These are phyloP conservation scores for Stenichneumon culpator DNA, from an alignment of 2,888 invertebrate species.

Conservation along the genomic window DNA sequence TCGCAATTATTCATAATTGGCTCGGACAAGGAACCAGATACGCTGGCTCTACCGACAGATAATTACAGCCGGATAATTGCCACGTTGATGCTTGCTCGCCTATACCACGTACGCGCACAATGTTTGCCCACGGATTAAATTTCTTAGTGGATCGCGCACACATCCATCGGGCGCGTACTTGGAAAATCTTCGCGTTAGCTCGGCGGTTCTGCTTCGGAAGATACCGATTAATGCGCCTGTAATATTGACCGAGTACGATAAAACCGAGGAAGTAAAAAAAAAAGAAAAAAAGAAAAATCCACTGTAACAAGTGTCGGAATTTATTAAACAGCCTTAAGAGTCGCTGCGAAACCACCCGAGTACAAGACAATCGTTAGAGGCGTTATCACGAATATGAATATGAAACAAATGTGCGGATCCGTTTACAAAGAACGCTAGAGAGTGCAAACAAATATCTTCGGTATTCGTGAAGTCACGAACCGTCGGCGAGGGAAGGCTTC, in stretches of 20 bases:
- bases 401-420: background rate
- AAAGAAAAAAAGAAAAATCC: background rate
- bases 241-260: constrained; percentile 5
- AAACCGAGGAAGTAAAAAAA: background rate
- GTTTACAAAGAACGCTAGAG: background rate
- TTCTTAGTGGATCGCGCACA: background rate
- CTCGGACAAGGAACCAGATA: constrained; percentile 38
- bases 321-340: background rate
- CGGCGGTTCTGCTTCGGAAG: background rate
- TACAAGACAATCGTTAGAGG: background rate
- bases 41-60: constrained; percentile 13
- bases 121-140: constrained; percentile 19
- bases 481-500: background rate
- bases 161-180: background rate
- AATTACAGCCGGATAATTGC: constrained; percentile 48
- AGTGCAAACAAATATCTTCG: constrained; percentile 4
- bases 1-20: constrained; percentile 61
- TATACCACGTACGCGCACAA: background rate
- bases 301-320: background rate
- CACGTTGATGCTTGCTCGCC: constrained; percentile 44
- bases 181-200: background rate
- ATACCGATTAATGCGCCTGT: background rate
- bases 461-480: background rate
- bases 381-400: constrained; percentile 2
- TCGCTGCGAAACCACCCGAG: background rate